These are phyloP conservation scores for Triplophysa bombifrons DNA, from an alignment of 2,797 vertebrate species.

Conservation along the genomic window DNA sequence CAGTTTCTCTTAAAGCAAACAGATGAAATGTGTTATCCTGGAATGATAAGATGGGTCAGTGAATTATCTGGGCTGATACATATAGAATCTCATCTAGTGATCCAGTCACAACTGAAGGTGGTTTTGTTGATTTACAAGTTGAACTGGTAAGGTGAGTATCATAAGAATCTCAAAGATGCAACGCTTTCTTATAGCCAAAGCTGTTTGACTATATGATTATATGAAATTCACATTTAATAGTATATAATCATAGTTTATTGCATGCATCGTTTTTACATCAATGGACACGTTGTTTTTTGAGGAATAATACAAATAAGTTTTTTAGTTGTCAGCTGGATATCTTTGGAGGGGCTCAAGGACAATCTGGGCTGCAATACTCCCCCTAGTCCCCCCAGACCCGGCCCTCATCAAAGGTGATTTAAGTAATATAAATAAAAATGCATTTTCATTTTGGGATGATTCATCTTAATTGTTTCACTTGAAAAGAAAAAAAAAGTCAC, in stretches of 20 bases:
- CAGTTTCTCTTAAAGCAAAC: conserved; percentile 20
- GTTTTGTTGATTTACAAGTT: conserved; percentile 12
- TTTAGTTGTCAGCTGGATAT: no score
- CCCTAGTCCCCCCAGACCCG: no score
- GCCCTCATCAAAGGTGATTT: background rate
- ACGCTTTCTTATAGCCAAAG: background rate
- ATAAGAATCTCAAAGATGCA: background rate
- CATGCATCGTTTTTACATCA: no score
- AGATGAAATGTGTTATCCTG: conserved; percentile 35
- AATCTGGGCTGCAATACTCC: no score
- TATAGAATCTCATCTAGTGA: conserved; percentile 28
- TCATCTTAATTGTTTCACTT: background rate
- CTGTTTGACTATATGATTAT: background rate
- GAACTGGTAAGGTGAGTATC: conserved; percentile 2
- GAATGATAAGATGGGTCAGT: conserved; percentile 32
- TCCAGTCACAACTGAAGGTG: conserved; percentile 33
- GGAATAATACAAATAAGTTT: no score
- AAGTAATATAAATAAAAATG: background rate
- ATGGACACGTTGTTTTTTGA: no score
- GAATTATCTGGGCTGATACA: conserved; percentile 37
- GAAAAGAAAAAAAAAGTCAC: background rate
- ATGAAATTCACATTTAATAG: background rate
- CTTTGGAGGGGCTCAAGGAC: no score
- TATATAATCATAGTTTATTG: no score
- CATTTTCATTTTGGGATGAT: background rate